Evolutionary conservation across 2,113 vertebrate genomes (phyloP).

Genomic region (Theristicus caerulescens): DNA sequence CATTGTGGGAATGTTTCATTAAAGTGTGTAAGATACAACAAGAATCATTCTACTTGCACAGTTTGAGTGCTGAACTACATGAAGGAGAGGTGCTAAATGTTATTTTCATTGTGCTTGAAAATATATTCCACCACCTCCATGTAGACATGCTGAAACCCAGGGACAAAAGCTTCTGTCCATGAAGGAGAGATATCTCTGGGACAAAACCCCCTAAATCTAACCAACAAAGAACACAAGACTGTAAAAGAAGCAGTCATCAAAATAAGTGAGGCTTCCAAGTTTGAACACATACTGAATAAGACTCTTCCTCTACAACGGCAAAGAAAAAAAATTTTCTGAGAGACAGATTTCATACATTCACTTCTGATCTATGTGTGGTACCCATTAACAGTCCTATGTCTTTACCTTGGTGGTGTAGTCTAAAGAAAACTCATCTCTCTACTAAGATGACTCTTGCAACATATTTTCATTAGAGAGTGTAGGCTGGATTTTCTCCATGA

Average conservation of each 20-base stretch:
- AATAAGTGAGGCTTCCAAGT: neutral
- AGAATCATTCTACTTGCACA: neutral
- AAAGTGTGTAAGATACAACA: neutral
- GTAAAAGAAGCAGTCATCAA: neutral
- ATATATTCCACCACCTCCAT: neutral
- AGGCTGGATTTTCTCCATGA: neutral
- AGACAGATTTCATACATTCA: neutral
- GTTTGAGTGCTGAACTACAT: neutral
- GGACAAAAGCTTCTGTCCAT: neutral
- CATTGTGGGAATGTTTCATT: neutral
- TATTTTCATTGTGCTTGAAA: neutral
- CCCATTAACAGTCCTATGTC: neutral
- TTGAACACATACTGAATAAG: neutral
- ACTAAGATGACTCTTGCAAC: neutral
- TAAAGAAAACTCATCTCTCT: neutral
- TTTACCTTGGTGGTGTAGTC: neutral
- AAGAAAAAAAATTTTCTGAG: neutral
- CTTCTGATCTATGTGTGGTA: neutral
- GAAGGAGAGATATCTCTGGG: neutral
- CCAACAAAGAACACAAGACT: neutral
- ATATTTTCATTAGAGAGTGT: neutral
- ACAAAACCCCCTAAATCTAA: neutral
- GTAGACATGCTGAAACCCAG: neutral
- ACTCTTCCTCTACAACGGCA: neutral
- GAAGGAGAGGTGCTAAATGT: neutral